phyloP scores from a whole-genome alignment of 1,140 invertebrate genomes.

The Mizuhopecten yessoensis region DNA sequence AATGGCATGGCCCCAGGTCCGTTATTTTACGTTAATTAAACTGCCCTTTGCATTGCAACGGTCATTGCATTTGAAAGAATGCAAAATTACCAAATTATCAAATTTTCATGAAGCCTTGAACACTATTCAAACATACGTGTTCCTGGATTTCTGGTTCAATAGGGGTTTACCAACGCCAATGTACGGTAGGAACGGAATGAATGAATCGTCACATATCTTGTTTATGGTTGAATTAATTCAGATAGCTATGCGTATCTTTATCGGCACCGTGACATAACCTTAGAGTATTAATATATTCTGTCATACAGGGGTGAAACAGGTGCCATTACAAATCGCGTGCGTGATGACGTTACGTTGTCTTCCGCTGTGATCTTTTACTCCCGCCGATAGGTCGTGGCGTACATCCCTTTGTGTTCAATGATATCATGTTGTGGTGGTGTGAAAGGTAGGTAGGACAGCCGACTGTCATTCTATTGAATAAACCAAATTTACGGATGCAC shows the following conservation, averaged over 20 bases:
- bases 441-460: constrained; percentile 14
- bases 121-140: not conserved
- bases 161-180: constrained; percentile 25
- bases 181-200: not conserved
- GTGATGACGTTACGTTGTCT: constrained; percentile 37
- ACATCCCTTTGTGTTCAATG: constrained; percentile 33
- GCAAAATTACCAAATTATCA: constrained; percentile 27
- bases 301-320: constrained; percentile 24
- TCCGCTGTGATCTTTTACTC: constrained; percentile 32
- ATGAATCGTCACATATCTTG: not conserved
- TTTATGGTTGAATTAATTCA: constrained; percentile 28
- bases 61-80: not conserved
- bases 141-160: constrained; percentile 38
- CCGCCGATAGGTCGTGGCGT: constrained; percentile 9
- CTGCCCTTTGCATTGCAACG: not conserved
- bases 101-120: not conserved
- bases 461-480: constrained; percentile 18
- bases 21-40: not conserved
- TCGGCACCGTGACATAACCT: constrained; percentile 31
- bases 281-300: constrained; percentile 32
- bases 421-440: constrained; percentile 5
- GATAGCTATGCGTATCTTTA: constrained; percentile 34
- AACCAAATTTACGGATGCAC: constrained; percentile 25
- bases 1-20: not conserved
- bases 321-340: constrained; percentile 37